phyloP scores from a whole-genome alignment of 2,113 vertebrate species.

The Amia ocellicauda region DNA sequence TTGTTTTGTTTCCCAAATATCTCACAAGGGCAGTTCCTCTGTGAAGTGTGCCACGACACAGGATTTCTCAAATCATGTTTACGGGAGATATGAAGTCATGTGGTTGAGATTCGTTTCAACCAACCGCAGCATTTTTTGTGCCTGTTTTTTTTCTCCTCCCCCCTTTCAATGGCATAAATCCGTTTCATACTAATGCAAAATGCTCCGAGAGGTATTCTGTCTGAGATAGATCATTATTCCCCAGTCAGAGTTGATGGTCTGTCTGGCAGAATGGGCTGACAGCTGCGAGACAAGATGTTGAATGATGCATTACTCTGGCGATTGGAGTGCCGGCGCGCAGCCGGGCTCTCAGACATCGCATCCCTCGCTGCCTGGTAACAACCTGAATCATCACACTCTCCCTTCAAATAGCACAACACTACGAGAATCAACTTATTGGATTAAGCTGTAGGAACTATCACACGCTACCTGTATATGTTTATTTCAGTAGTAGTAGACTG shows the following conservation, averaged over 20 bases:
- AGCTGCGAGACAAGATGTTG: not conserved
- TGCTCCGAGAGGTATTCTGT: not conserved
- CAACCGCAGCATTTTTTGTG: too few relatives aligned
- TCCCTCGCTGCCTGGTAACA: constrained; percentile 37
- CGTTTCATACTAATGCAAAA: too few relatives aligned
- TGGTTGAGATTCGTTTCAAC: not conserved
- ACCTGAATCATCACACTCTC: constrained; percentile 38
- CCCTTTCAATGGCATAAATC: too few relatives aligned
- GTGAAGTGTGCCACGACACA: too few relatives aligned
- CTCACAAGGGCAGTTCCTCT: too few relatives aligned
- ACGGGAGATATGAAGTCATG: too few relatives aligned
- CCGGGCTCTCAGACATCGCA: constrained; percentile 27
- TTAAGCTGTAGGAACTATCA: not conserved
- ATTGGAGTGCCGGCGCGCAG: constrained; percentile 35
- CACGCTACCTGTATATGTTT: not conserved
- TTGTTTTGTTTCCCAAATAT: too few relatives aligned
- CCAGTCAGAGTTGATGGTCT: not conserved
- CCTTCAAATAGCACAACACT: too few relatives aligned
- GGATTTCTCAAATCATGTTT: too few relatives aligned
- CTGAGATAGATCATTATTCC: not conserved
- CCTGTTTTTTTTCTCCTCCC: not conserved
- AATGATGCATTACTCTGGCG: constrained; percentile 19
- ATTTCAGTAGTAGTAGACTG: too few relatives aligned
- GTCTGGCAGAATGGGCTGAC: not conserved
- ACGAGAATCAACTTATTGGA: too few relatives aligned